Base-by-base conservation (phyloP, 2,797 vertebrate species). In the Eulemur albifrons region DNA sequence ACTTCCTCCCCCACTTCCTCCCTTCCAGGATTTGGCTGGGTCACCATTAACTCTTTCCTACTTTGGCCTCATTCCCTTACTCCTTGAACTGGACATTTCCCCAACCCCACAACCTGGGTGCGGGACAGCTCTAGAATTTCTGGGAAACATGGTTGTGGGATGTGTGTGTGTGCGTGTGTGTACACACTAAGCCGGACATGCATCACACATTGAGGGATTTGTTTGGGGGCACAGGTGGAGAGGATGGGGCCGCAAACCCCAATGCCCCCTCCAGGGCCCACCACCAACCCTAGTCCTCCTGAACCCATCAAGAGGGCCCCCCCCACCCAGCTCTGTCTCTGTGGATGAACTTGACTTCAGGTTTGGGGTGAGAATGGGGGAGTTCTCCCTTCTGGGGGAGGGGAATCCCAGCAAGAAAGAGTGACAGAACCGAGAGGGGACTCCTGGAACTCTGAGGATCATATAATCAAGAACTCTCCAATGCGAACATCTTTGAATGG, bases 1-100 rank as follows among this genome's bases (percentile, higher is more conserved):
- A 95, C 95, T 95, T 96, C 96, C 95, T 97, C 73, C 77, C 70
- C 59, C 23, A 75, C 92, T 97, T 97, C 97, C 96, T 97, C 93
- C 82, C 93, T 95, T 95, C 94, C 93, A 94, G 95, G 75, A 88
- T 96, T 94, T 97, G 97, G 72, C 96, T 85, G 80, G 82, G 82
- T 89, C 59, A 48, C 81, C 23, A 0, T 97, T 97, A 97, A 97
- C 97, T 92, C 95, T 89, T 97, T 96, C 94, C 86, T 97, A 50
- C n/a, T 70, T 75, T 27, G 1, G 50, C 43, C 54, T 83, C 38
- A 11, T 54, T 61, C 54, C 38, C 18, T 21, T 30, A 17, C 50
- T 17, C 57, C 25, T n/a, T 23, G 65, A 57, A 20, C 63, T 21
- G 30, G 67, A 63, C 43, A 2, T 8, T 45, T 38, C 30, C 38